Conservation (phyloP, 2,113 vertebrate species). For the Alethe diademata region DNA sequence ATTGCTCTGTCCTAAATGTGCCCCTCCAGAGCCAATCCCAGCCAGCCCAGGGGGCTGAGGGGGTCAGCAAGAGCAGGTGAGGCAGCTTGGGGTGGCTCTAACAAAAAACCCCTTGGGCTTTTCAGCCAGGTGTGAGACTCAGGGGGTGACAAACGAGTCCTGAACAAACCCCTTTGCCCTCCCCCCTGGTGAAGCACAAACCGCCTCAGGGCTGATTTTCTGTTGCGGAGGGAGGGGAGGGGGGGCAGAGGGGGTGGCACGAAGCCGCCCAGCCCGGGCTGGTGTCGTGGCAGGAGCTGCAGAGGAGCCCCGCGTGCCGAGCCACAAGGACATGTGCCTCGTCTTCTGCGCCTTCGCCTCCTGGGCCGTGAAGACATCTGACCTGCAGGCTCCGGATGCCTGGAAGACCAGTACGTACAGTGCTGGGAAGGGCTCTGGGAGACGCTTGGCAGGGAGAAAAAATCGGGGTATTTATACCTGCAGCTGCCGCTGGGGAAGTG, state of each 20-base stretch:
- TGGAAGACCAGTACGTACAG: conserved; percentile 90
- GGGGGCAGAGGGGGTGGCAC: neutral
- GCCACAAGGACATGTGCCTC: conserved; percentile 88
- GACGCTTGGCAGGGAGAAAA: neutral
- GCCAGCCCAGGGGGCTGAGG: neutral
- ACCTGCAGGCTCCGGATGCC: conserved; percentile 85
- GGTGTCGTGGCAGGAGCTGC: conserved; percentile 39
- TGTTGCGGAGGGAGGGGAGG: neutral
- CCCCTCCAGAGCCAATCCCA: too few relatives aligned
- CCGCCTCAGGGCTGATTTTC: fast-evolving
- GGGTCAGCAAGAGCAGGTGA: neutral
- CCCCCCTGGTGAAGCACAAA: neutral
- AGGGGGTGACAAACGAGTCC: neutral
- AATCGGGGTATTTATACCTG: neutral
- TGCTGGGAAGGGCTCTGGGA: neutral
- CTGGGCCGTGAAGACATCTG: conserved; percentile 90
- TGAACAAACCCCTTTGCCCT: neutral
- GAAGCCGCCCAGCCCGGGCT: fast-evolving
- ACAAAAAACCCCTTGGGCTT: neutral
- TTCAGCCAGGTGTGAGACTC: fast-evolving
- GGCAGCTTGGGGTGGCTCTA: neutral
- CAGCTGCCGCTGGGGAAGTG: fast-evolving
- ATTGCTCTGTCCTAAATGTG: neutral
- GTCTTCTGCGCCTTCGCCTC: conserved; percentile 93
- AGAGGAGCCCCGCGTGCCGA: conserved; percentile 20